phyloP scores from a whole-genome alignment of 1,140 invertebrate species.

The Anagrus nilaparvatae region DNA sequence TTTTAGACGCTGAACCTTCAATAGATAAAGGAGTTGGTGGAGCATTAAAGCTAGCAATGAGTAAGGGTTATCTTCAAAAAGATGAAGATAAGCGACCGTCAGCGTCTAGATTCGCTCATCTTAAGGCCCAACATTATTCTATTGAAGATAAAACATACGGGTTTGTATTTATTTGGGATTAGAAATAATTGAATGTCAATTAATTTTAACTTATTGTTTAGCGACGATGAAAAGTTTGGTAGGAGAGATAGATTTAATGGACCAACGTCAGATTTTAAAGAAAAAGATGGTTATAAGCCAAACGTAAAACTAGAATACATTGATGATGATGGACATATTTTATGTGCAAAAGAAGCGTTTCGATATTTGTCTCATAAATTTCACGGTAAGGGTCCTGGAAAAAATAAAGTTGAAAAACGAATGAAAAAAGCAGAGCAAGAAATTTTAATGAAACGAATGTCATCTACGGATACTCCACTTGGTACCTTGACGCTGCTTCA shows the following conservation, averaged over 20 bases:
- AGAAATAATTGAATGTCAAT: constrained; percentile 12
- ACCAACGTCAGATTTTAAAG: constrained; percentile 85
- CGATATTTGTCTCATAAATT: constrained; percentile 93
- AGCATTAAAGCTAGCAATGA: constrained; percentile 83
- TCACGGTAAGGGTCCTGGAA: constrained; percentile 98
- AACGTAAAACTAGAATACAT: constrained; percentile 96
- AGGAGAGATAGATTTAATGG: constrained; percentile 73
- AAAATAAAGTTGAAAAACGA: constrained; percentile 96
- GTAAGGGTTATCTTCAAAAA: constrained; percentile 90
- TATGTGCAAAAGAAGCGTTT: constrained; percentile 96
- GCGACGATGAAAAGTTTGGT: constrained; percentile 75
- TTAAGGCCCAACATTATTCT: constrained; percentile 87
- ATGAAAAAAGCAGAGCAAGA: constrained; percentile 93
- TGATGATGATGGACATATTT: constrained; percentile 84
- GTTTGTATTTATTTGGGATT: constrained; percentile 39
- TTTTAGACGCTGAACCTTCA: constrained; percentile 91
- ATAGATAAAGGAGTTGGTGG: constrained; percentile 86
- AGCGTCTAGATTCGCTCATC: constrained; percentile 60
- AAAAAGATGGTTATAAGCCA: constrained; percentile 88
- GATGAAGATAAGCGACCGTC: constrained; percentile 63
- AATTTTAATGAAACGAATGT: constrained; percentile 96
- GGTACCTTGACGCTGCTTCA: constrained; percentile 88
- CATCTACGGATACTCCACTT: constrained; percentile 93
- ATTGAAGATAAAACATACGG: constrained; percentile 93
- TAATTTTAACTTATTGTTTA: constrained; percentile 29